Percentiles rank a stretch among this genome's conserved stretches.
Evolutionary conservation across 2,888 invertebrate species (phyloP).

Genomic region (Spodoptera exigua): DNA sequence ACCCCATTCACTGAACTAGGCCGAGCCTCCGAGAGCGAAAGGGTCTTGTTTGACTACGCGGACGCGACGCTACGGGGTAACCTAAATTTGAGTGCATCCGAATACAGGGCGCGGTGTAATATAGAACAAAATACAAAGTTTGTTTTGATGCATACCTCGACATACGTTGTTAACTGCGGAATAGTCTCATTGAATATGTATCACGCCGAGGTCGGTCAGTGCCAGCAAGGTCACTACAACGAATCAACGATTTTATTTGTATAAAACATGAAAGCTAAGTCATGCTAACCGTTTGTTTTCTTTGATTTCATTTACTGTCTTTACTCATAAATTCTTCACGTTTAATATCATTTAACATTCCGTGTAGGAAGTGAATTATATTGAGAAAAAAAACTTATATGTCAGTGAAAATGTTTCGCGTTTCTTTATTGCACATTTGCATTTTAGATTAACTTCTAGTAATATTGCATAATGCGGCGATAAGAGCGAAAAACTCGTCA

Average conservation of each 20-base stretch:
- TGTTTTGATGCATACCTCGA: constrained; percentile 50
- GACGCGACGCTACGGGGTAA: constrained; percentile 13
- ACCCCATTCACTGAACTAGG: constrained; percentile 32
- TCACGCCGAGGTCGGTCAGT: constrained; percentile 78
- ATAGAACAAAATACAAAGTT: constrained; percentile 29
- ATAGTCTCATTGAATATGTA: constrained; percentile 79
- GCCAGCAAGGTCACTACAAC: constrained; percentile 75
- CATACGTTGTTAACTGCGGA: constrained; percentile 41
- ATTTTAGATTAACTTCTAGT: constrained; percentile 46
- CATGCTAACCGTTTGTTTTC: constrained; percentile 40
- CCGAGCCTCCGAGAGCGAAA: constrained; percentile 24
- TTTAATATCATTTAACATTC: constrained; percentile 38
- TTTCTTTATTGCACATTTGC: constrained; percentile 42
- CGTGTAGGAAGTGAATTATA: constrained; percentile 28
- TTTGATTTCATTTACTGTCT: constrained; percentile 31
- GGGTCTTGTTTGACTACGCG: constrained; percentile 28
- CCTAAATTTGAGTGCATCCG: constrained; percentile 41
- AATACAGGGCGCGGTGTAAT: constrained; percentile 22
- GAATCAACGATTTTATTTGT: constrained; percentile 55
- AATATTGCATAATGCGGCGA: constrained; percentile 47
- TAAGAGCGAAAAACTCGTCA: constrained; percentile 36
- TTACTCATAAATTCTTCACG: constrained; percentile 32
- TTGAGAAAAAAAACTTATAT: constrained; percentile 13
- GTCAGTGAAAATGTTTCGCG: constrained; percentile 34
- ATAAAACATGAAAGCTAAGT: constrained; percentile 35